Conservation (phyloP, 2,888 invertebrate species). For the Plagodis pulveraria region DNA sequence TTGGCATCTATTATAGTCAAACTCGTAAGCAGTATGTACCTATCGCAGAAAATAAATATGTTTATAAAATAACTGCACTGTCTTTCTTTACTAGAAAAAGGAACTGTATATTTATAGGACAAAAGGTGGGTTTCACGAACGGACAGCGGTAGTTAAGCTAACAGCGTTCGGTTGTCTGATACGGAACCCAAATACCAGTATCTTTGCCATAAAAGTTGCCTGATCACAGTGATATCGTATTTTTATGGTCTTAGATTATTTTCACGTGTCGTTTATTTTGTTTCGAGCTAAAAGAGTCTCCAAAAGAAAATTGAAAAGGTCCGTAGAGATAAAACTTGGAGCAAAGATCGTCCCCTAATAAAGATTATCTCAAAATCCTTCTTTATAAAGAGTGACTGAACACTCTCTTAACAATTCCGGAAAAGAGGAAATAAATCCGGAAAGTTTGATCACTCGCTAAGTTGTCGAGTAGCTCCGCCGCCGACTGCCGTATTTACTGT, state of each 20-base stretch:
- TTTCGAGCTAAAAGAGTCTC: conserved; percentile 1
- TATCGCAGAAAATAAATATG: no score
- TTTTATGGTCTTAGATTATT: neutral
- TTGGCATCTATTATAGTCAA: no score
- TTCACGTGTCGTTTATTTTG: conserved; percentile 2
- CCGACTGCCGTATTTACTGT: conserved; percentile 7
- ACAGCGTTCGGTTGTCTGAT: no score
- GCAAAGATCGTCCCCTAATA: conserved; percentile 12
- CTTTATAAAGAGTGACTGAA: conserved; percentile 16
- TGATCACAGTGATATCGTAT: no score
- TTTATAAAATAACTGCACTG: no score
- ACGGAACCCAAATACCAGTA: no score
- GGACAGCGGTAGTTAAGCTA: no score
- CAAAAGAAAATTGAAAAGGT: conserved; percentile 2
- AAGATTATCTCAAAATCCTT: conserved; percentile 31
- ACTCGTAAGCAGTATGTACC: no score
- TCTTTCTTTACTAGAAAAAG: no score
- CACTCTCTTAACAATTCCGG: conserved; percentile 23
- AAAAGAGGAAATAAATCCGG: conserved; percentile 24
- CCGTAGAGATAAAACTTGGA: conserved; percentile 10
- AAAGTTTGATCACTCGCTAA: conserved; percentile 28
- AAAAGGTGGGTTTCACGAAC: no score
- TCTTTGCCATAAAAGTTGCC: no score
- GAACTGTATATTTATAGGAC: no score
- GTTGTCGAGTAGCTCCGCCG: conserved; percentile 12